Evolutionary conservation across 2,113 vertebrate genomes (phyloP), one percentile per base, ranked within the genome.

Genomic region (Ophiodon elongatus): DNA sequence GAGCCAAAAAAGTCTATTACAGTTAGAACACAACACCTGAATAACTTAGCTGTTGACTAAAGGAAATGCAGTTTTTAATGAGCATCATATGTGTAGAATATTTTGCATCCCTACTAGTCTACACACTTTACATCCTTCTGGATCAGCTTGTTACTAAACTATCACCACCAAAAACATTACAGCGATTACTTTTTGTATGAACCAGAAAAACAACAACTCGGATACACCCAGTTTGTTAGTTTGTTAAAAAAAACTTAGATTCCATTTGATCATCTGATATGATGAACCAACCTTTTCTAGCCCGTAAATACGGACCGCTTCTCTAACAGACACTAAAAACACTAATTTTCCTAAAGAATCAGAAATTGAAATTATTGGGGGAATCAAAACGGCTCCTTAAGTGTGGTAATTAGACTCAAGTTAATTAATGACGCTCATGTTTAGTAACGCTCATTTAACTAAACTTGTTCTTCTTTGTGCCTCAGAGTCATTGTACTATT

Each of bases 321-420:
- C 39, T n/a, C 21, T 17, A 19, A 27, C n/a, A 27, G 31, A 52
- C 43, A 1, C 7, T 54, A 29, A 64, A 50, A 52, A 39, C 33
- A 54, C 14, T 7, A 2, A 7, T 74, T 62, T 60, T 57, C 35
- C 35, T 72, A 0, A 41, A 41, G 9, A 59, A 57, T 27, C 14
- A 7, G 10, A 33, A 7, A 21, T 4, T 43, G 57, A 62, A 62
- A 35, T 63, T 31, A 39, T 39, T 54, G 1, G 1, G 37, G n/a
- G 39, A 62, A n/a, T 35, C 4, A 47, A 47, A 63, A 62, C 56
- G 4, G 1, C 29, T 62, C 21, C 13, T 45, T n/a, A n/a, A 50
- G 45, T 6, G 29, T 29, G 62, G 29, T 66, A 54, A 76, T 66
- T 39, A 41, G 47, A 63, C 31, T 67, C 35, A 67, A 56, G 74